Conservation (phyloP, 2,797 vertebrate genomes). For the Myotis planiceps region DNA sequence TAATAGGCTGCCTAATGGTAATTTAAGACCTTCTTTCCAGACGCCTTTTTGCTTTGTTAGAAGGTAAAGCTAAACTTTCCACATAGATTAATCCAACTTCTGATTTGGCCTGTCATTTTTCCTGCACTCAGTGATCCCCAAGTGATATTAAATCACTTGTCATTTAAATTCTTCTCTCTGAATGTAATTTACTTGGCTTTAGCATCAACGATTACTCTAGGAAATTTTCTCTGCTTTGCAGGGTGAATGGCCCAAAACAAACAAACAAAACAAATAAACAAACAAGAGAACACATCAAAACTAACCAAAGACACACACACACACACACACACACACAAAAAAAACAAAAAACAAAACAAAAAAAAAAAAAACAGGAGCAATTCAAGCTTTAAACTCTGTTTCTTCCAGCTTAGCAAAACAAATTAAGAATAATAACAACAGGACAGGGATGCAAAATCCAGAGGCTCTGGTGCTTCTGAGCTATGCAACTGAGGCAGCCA, state of each 20-base stretch:
- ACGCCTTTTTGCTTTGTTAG: background rate
- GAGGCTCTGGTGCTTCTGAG: background rate
- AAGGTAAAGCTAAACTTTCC: background rate
- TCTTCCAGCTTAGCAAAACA: background rate
- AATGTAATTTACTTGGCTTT: slow-evolving; percentile 57
- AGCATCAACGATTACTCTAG: slow-evolving; percentile 25
- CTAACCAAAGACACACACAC: slow-evolving; percentile 19
- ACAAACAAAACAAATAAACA: slow-evolving; percentile 16
- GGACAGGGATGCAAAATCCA: background rate
- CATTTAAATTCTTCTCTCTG: slow-evolving; percentile 58
- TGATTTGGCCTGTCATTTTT: background rate
- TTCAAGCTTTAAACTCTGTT: slow-evolving; percentile 5
- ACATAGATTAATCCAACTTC: background rate
- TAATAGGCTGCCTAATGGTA: background rate
- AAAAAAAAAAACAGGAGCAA: slow-evolving; percentile 17
- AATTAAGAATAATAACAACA: background rate
- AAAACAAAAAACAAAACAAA: too few species aligned
- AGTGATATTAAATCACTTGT: slow-evolving; percentile 6
- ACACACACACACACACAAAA: too few species aligned
- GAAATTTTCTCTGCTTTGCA: slow-evolving; percentile 50
- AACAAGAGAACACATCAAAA: background rate
- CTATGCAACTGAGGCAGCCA: too few species aligned
- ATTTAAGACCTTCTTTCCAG: background rate
- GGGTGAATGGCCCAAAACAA: background rate
- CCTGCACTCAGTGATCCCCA: background rate